phyloP scores from a whole-genome alignment of 1,140 invertebrate genomes.

The Sminthurides bifidus region DNA sequence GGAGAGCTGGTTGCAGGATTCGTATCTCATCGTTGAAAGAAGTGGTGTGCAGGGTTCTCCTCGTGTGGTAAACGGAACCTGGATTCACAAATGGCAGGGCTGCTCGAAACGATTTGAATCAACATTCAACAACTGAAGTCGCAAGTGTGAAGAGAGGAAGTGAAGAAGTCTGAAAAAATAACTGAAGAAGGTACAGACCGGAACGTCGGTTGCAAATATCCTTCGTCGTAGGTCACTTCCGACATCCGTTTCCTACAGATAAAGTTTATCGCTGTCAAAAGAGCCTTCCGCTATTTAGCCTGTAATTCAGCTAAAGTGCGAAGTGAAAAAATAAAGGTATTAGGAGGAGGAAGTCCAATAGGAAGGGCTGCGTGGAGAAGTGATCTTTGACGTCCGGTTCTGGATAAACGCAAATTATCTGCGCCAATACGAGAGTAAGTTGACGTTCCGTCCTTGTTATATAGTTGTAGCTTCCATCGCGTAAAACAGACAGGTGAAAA shows the following conservation, averaged over 20 bases:
- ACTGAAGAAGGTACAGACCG: neutral
- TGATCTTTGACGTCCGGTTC: too few species aligned
- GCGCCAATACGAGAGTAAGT: neutral
- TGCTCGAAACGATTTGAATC: too few species aligned
- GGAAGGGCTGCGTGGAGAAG: neutral
- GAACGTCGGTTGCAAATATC: conserved; percentile 4
- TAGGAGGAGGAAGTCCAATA: neutral
- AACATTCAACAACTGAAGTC: conserved; percentile 6
- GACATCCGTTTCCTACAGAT: conserved; percentile 3
- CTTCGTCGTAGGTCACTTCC: conserved; percentile 6
- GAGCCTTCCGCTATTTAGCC: too few species aligned
- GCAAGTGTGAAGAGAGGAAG: too few species aligned
- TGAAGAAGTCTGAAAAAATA: neutral
- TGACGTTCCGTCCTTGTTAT: neutral
- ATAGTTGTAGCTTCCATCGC: too few species aligned
- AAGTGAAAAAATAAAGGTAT: neutral
- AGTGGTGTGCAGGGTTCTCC: too few species aligned
- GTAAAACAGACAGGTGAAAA: too few species aligned
- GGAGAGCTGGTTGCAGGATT: too few species aligned
- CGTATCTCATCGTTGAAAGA: too few species aligned
- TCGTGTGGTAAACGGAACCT: too few species aligned
- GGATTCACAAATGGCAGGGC: too few species aligned
- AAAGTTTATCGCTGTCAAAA: neutral
- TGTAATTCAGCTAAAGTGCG: too few species aligned
- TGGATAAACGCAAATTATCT: neutral